Base-by-base conservation (phyloP, 2,113 vertebrate species). In the Willisornis vidua region DNA sequence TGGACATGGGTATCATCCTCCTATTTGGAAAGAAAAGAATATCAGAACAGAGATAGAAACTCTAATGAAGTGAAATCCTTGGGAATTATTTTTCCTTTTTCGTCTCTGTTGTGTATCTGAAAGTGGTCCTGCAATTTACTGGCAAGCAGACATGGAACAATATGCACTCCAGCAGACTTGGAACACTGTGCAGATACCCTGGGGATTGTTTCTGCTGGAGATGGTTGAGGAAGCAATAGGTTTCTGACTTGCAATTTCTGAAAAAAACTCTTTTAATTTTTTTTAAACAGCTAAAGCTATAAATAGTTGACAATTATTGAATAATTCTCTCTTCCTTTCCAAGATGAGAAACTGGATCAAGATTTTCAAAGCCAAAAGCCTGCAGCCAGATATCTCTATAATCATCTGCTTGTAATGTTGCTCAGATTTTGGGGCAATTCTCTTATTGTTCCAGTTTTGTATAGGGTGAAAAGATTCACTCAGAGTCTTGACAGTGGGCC, bases 251-350 rank as follows among this genome's bases (percentile, higher is more conserved):
- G 33, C 29, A 90, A 8, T 80, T 89, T 90, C n/a, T 83, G 75
- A 39, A 73, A 76, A 73, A 74, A 13, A 43, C 5, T n/a, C 16
- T 62, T 31, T 49, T n/a, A n/a, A n/a, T n/a, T 75, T 78, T 62
- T 45, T 71, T 87, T 61, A 29, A 35, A 17, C 62, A 84, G 55
- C 59, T 78, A 61, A 77, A 19, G 6, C 74, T 96, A 96, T 96
- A 96, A 93, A 97, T 94, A 97, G 91, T 79, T 92, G 85, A 77
- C 63, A 67, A 35, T 86, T 93, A 76, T 5, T 39, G 65, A 85
- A 67, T 88, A 77, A 91, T 88, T 33, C 33, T 72, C 49, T 85
- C 59, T 88, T 91, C 82, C 71, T 92, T 61, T 93, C 57, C 68
- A 78, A 68, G 35, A 48, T 77, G 63, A 91, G 93, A 90, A 95